Evolutionary conservation across 1,140 invertebrate species (phyloP), one percentile per base, ranked within the genome.

Genomic region (Atopsyche davidsoni): DNA sequence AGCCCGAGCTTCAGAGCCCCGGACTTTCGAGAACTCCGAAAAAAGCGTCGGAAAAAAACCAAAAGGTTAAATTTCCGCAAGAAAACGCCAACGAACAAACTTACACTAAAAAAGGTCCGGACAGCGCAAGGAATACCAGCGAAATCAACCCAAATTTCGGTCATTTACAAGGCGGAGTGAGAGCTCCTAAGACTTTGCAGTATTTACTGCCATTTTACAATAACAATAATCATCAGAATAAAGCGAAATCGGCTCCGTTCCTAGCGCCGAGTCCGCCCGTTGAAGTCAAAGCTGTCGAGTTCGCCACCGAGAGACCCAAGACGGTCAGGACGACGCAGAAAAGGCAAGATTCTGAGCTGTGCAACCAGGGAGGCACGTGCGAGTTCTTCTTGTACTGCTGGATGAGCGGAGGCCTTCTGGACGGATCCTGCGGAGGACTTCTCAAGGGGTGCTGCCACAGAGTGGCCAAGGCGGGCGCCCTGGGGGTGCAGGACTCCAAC

Each of bases 321-420:
- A n/a, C n/a, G n/a, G 16, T 32, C 2, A 40, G 14, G 6, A 50
- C 55, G 0, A 57, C 46, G 3, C 11, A 40, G 23, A 55, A 47
- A 51, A 69, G 68, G 61, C 66, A 73, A 46, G 72, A 75, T 44
- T 66, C 72, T 46, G 69, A 75, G 51, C 70, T 66, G 21, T 78
- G 77, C 55, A 65, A 74, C 17, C 79, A 85, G 60, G 86, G 86
- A 58, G 86, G 87, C 34, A 86, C 80, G 57, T 95, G 91, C 69
- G 89, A 94, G 73, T 93, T 93, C 75, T 92, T 93, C 76, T 76
- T 94, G 58, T 82, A 86, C 64, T 93, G 90, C 73, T 94, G 90
- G 91, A 81, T 94, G 77, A 80, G 85, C 35, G 88, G 89, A 53
- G 91, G 91, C 51, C 77, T 91, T 51, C 78, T 94, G 61, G 87